Evolutionary conservation across 2,113 vertebrate genomes (phyloP).

Genomic region (Vimba vimba): DNA sequence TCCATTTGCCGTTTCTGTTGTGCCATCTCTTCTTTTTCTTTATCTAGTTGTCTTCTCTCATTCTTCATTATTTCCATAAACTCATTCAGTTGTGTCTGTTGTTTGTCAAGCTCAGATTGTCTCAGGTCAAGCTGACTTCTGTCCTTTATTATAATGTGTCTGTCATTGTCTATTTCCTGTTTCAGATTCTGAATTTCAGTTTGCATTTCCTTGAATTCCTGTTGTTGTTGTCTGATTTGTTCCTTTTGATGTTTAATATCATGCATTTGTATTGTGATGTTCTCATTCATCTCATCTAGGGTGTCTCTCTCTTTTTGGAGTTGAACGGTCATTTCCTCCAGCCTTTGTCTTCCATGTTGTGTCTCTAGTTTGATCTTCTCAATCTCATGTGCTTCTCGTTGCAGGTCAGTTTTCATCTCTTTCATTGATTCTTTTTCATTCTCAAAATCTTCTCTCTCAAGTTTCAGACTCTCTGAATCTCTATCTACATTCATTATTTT

Average conservation of each 20-base stretch:
- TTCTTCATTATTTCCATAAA: background rate
- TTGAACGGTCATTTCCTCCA: constrained; percentile 1
- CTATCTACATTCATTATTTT: background rate
- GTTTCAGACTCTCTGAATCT: background rate
- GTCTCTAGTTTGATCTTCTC: constrained; percentile 20
- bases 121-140: constrained; percentile 11
- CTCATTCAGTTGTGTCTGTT: background rate
- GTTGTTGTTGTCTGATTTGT: constrained; percentile 45
- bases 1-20: background rate
- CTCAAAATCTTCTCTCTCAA: constrained; percentile 1
- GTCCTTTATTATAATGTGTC: background rate
- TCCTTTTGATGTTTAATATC: constrained; percentile 51
- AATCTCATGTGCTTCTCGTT: constrained; percentile 40
- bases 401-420: constrained; percentile 27
- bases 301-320: background rate
- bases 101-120: constrained; percentile 11
- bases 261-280: background rate
- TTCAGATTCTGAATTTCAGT: constrained; percentile 7
- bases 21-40: constrained; percentile 2
- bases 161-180: background rate
- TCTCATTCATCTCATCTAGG: background rate
- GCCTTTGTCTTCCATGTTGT: background rate
- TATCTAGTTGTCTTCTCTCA: constrained; percentile 4
- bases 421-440: constrained; percentile 7
- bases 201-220: background rate